Percentiles rank a stretch among this genome's conserved stretches.
Conservation (phyloP, 2,113 vertebrate species). For the Bagarius yarrelli region DNA sequence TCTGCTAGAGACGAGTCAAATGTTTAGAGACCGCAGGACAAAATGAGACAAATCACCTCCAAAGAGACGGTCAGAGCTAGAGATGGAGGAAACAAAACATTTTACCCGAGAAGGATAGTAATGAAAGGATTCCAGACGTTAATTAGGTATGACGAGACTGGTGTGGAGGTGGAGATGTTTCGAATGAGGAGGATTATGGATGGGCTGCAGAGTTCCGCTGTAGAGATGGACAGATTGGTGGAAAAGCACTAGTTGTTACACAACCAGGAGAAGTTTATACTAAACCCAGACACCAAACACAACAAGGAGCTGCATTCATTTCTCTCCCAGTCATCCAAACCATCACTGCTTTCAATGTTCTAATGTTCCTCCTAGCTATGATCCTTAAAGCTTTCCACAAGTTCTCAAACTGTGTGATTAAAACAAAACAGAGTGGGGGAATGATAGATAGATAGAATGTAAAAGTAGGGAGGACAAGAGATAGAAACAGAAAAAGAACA, state of each 20-base stretch:
- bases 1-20: slow-evolving; percentile 17
- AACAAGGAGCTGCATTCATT: not conserved
- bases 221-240: not conserved
- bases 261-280: not conserved
- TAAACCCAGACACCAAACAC: not conserved
- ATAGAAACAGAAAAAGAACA: too few relatives aligned
- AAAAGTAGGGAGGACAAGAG: too few relatives aligned
- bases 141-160: not conserved
- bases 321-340: not conserved
- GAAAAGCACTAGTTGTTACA: slow-evolving; percentile 2
- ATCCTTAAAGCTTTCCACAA: not conserved
- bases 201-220: not conserved
- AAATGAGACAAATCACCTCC: too few relatives aligned
- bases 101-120: not conserved
- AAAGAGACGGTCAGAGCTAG: too few relatives aligned
- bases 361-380: too few relatives aligned
- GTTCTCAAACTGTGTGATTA: too few relatives aligned
- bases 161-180: not conserved
- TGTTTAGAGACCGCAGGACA: not conserved
- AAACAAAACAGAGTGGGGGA: too few relatives aligned
- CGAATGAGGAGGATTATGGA: not conserved
- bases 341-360: not conserved
- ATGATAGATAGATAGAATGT: too few relatives aligned
- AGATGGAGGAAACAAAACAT: too few relatives aligned
- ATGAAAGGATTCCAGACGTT: not conserved